These are phyloP conservation scores for Vulpes lagopus DNA, from an alignment of 2,113 vertebrate species.

Conservation along the genomic window DNA sequence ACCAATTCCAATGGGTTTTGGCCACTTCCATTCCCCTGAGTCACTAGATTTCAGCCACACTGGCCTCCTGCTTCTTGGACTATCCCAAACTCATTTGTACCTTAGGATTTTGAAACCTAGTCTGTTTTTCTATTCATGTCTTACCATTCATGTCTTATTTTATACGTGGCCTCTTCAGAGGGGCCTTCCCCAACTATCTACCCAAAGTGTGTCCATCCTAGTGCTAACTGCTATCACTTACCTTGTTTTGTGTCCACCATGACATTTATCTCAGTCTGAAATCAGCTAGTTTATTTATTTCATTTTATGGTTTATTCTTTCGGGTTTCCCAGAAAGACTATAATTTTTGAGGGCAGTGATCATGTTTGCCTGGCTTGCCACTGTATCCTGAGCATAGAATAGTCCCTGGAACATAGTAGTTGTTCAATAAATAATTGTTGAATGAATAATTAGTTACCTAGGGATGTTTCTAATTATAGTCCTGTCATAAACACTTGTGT, in stretches of 20 bases:
- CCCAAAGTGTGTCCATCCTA: neutral
- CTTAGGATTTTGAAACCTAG: neutral
- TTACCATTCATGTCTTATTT: neutral
- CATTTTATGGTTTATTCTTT: neutral
- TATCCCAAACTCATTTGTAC: neutral
- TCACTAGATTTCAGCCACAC: neutral
- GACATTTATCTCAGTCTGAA: neutral
- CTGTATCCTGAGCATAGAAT: neutral
- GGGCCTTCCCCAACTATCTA: neutral
- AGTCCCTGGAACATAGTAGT: neutral
- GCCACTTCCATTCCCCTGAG: neutral
- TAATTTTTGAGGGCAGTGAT: neutral
- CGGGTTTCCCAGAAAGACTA: neutral
- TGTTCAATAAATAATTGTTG: constrained; percentile 7
- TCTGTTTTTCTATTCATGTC: neutral
- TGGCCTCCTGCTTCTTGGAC: neutral
- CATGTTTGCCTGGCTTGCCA: neutral
- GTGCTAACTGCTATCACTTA: neutral
- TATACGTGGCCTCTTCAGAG: neutral
- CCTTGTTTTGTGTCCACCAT: neutral
- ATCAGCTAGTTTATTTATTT: constrained; percentile 2
- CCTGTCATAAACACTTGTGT: neutral
- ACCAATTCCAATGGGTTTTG: neutral
- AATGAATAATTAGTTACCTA: constrained; percentile 37
- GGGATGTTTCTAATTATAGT: constrained; percentile 38